phyloP scores from a whole-genome alignment of 1,140 invertebrate species.

The Mizuhopecten yessoensis region DNA sequence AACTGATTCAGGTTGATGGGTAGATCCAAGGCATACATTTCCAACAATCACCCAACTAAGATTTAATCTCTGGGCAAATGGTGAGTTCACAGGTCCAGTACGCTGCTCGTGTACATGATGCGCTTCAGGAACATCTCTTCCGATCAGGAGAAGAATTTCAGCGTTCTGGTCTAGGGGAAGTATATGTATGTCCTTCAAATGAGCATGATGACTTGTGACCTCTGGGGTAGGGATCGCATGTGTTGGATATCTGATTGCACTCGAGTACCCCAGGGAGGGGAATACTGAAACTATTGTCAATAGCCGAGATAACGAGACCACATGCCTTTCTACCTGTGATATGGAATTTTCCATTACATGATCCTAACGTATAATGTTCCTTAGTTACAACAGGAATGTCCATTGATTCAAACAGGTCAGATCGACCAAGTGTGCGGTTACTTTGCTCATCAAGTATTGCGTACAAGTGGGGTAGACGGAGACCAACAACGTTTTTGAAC shows the following conservation, averaged over 20 bases:
- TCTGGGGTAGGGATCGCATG: conserved; percentile 54
- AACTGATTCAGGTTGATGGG: too few species aligned
- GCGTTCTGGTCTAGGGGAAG: not conserved
- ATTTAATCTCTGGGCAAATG: conserved; percentile 52
- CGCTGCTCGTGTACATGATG: conserved; percentile 56
- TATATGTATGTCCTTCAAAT: conserved; percentile 51
- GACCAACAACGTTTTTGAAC: not conserved
- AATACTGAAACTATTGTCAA: not conserved
- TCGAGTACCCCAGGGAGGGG: conserved; percentile 51
- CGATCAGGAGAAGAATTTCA: conserved; percentile 54
- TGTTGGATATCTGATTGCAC: conserved; percentile 54
- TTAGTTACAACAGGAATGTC: not conserved
- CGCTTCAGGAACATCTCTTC: conserved; percentile 46
- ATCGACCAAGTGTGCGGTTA: conserved; percentile 43
- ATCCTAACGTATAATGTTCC: not conserved
- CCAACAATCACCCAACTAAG: conserved; percentile 56
- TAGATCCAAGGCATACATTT: conserved; percentile 35
- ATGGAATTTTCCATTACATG: not conserved
- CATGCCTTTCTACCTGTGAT: not conserved
- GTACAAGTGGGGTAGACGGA: not conserved
- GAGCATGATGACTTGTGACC: conserved; percentile 35
- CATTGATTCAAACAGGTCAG: conserved; percentile 44
- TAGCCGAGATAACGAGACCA: not conserved
- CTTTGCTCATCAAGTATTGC: conserved; percentile 55
- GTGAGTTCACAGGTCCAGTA: not conserved